Conservation (phyloP, 2,888 invertebrate species). For the Priapulus caudatus region DNA sequence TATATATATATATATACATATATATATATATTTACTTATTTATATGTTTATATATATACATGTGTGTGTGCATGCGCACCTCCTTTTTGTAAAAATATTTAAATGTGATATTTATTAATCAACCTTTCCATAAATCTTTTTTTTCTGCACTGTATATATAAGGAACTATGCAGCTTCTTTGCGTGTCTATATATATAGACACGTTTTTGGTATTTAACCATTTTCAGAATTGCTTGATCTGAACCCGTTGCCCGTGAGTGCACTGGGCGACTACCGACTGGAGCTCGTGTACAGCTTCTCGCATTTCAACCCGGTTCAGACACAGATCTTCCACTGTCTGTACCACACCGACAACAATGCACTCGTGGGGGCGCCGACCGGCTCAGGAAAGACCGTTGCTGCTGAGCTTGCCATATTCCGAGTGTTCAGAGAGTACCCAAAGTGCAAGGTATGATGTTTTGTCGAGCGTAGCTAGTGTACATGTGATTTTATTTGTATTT, state of each 20-base stretch:
- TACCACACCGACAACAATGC: conserved; percentile 91
- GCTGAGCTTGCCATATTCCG: conserved; percentile 95
- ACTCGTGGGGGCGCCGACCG: conserved; percentile 85
- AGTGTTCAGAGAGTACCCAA: conserved; percentile 66
- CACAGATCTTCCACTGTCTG: conserved; percentile 86
- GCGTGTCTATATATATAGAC: no score
- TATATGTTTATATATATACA: no score
- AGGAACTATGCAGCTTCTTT: no score
- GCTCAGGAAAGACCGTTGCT: conserved; percentile 94
- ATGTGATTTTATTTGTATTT: neutral
- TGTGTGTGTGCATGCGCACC: no score
- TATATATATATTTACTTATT: no score
- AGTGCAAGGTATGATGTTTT: conserved; percentile 42
- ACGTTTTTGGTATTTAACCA: no score
- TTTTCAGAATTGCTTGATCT: conserved; percentile 66
- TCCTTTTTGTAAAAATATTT: no score
- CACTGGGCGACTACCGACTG: conserved; percentile 60
- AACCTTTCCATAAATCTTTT: no score
- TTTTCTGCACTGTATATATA: no score
- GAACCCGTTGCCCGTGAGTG: conserved; percentile 73
- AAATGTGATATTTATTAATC: no score
- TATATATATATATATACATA: no score
- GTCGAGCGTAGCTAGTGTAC: no score
- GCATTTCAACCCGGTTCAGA: conserved; percentile 97
- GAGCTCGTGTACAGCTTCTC: conserved; percentile 75